phyloP scores from a whole-genome alignment of 2,888 invertebrate genomes.

The Crocallis elinguaria region DNA sequence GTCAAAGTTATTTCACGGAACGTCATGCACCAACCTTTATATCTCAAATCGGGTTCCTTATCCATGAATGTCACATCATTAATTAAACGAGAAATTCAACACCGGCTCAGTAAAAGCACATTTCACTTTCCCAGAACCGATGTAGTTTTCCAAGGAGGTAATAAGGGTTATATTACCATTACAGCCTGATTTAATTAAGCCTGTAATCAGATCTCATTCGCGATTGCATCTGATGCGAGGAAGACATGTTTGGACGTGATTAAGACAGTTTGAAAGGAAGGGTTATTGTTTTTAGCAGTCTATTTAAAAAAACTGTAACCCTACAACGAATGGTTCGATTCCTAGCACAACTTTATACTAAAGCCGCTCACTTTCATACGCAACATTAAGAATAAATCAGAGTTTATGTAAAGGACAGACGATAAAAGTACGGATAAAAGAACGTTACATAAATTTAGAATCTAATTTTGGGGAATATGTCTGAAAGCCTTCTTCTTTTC shows the following conservation, averaged over 20 bases:
- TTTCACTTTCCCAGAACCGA: slow-evolving; percentile 35
- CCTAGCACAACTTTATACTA: not conserved
- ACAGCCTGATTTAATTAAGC: slow-evolving; percentile 30
- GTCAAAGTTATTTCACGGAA: not conserved
- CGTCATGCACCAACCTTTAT: not conserved
- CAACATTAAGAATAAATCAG: slow-evolving; percentile 14
- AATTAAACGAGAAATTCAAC: slow-evolving; percentile 21
- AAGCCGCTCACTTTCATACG: slow-evolving; percentile 2
- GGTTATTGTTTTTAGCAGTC: not conserved
- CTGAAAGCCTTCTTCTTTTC: slow-evolving; percentile 6
- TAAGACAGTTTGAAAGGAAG: too few species aligned
- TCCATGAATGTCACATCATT: slow-evolving; percentile 18
- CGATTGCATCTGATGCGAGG: slow-evolving; percentile 20
- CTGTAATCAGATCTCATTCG: slow-evolving; percentile 31
- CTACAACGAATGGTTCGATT: too few species aligned
- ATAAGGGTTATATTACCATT: slow-evolving; percentile 18
- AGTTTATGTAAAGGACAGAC: slow-evolving; percentile 12
- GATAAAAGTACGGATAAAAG: slow-evolving; percentile 7
- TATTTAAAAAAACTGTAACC: not conserved
- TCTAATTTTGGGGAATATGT: slow-evolving; percentile 8
- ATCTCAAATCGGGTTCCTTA: slow-evolving; percentile 10
- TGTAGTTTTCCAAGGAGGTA: slow-evolving; percentile 36
- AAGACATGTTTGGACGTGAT: not conserved
- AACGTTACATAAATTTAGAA: slow-evolving; percentile 10
- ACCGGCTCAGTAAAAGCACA: slow-evolving; percentile 19